Percentiles rank a stretch among this genome's conserved stretches.
phyloP scores from a whole-genome alignment of 2,113 vertebrate species.

The Cyanoliseus patagonus region DNA sequence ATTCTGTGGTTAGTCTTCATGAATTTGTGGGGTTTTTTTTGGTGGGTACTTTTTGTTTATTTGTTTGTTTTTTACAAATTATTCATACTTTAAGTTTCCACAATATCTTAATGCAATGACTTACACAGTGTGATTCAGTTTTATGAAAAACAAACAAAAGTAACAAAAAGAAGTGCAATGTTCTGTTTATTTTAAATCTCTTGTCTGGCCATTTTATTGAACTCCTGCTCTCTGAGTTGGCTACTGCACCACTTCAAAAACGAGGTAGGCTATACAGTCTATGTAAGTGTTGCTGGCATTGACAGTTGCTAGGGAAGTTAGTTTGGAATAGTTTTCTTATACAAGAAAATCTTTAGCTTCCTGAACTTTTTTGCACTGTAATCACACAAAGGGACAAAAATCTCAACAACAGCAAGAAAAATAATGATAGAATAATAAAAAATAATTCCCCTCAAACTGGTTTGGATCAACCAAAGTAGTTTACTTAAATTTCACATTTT shows the following conservation, averaged over 20 bases:
- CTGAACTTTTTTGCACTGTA: not conserved
- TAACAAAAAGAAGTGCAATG: not conserved
- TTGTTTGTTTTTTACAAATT: not conserved
- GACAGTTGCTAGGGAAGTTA: not conserved
- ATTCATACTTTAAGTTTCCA: not conserved
- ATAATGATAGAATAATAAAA: not conserved
- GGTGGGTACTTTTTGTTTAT: too few relatives aligned
- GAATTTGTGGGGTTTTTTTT: not conserved
- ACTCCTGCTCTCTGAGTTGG: not conserved
- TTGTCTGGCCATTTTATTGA: not conserved
- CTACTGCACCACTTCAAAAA: rapidly evolving
- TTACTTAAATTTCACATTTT: not conserved
- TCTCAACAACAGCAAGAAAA: not conserved
- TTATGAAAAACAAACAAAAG: not conserved
- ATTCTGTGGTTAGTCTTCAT: not conserved
- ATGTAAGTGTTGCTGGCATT: not conserved
- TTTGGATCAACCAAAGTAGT: not conserved
- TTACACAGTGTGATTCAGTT: not conserved
- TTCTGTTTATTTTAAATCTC: not conserved
- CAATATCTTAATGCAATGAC: not conserved
- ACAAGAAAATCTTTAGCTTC: not conserved
- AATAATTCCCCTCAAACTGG: rapidly evolving
- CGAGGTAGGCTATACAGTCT: rapidly evolving
- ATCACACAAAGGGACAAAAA: not conserved
- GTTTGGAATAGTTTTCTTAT: not conserved